Conservation (phyloP, 1,140 invertebrate genomes). For the Drosophila watanabei region DNA sequence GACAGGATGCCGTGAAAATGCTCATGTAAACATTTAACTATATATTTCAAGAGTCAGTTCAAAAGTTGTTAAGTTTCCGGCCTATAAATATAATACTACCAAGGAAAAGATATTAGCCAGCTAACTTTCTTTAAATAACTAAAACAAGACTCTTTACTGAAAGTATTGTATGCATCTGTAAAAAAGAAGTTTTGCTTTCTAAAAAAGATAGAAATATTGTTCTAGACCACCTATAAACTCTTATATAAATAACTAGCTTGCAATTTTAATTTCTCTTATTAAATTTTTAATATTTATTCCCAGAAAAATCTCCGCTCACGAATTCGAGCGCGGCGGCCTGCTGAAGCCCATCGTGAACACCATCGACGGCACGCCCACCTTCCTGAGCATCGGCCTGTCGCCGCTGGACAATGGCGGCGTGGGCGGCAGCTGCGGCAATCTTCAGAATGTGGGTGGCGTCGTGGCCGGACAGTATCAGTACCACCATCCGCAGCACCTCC, state of each 20-base stretch:
- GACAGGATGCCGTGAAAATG: constrained; percentile 10
- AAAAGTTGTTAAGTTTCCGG: background rate
- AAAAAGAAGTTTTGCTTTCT: background rate
- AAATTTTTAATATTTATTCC: background rate
- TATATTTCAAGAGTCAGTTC: background rate
- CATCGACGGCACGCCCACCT: constrained; percentile 96
- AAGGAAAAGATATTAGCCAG: background rate
- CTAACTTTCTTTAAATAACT: background rate
- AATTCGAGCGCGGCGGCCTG: constrained; percentile 96
- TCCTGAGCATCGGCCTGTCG: constrained; percentile 88
- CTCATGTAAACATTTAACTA: constrained; percentile 4
- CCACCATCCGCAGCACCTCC: constrained; percentile 55
- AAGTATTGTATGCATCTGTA: background rate
- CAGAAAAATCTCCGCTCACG: constrained; percentile 97
- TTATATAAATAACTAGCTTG: background rate
- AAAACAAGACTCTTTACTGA: background rate
- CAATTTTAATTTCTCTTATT: background rate
- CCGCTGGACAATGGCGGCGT: constrained; percentile 78
- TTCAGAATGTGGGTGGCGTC: constrained; percentile 62
- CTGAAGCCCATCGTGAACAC: constrained; percentile 96
- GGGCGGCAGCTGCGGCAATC: constrained; percentile 62
- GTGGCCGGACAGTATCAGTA: constrained; percentile 68
- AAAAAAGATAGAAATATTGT: background rate
- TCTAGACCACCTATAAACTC: background rate
- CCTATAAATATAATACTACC: background rate